Base-by-base conservation (phyloP, 2,888 invertebrate genomes). In the Lobophora halterata region DNA sequence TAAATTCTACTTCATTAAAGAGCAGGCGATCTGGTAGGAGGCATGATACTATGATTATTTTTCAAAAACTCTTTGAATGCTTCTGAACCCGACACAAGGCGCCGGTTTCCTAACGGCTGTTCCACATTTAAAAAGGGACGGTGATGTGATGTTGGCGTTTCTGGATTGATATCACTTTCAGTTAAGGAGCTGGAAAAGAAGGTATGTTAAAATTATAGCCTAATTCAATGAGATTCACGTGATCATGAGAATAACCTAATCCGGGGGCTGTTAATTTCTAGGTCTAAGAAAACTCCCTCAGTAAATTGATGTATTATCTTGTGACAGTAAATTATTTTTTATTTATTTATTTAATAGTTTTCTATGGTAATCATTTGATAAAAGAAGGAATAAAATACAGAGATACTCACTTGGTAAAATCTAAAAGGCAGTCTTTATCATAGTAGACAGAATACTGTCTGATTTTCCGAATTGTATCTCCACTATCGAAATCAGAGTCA, bases 371-470 rank as follows among this genome's bases (percentile, higher is more conserved):
- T n/a, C n/a, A n/a, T n/a, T n/a, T n/a, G n/a, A n/a, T n/a, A n/a
- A n/a, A n/a, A n/a, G n/a, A n/a, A n/a, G n/a, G n/a, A n/a, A n/a
- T n/a, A 5, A 10, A 12, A 13, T 19, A 10, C 1, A 29, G 11
- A 45, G 41, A 19, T 46, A 64, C 61, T 42, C 61, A 69, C 78
- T 62, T 69, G 30, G 65, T 50, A 47, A 68, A 72, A 60, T 83
- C 80, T 49, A 85, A 54, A 20, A 82, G 50, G 44, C 81, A 79
- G 36, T 85, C 81, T 31, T 78, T 79, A 44, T 85, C 82, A 31
- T 68, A 70, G 58, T 80, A 85, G 28, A 86, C 85, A 2, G 85
- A 75, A 66, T 86, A 85, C 43, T 85, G 66, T 48, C 83, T 64
- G 29, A 86, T 82, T 50, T 78, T 71, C 51, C 66, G 60, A 6